Evolutionary conservation across 2,797 vertebrate species (phyloP).

Genomic region (Anas flavirostris): DNA sequence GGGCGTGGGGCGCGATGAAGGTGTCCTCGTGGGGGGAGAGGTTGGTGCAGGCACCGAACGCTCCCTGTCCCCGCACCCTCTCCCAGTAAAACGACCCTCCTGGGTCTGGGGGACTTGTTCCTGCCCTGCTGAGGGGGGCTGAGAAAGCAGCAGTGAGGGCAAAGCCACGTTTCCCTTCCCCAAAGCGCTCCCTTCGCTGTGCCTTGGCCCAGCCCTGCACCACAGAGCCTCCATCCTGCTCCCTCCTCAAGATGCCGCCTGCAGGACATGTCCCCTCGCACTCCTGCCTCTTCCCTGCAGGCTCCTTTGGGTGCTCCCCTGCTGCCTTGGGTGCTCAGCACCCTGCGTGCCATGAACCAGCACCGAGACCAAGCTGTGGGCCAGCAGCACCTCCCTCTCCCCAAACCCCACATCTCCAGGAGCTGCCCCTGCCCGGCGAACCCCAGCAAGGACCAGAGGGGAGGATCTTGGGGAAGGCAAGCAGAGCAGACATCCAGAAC

Average conservation of each 20-base stretch:
- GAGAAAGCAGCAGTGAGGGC: not conserved
- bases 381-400: not conserved
- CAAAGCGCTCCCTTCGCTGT: not conserved
- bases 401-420: not conserved
- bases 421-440: not conserved
- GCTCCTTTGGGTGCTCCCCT: not conserved
- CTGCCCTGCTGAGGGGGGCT: not conserved
- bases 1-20: accelerated
- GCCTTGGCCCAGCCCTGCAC: not conserved
- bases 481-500: not conserved
- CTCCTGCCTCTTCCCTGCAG: not conserved
- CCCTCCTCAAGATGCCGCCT: not conserved
- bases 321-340: not conserved
- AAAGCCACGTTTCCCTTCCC: not conserved
- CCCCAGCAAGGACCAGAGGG: not conserved
- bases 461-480: constrained; percentile 9
- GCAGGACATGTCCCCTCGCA: not conserved
- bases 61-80: not conserved
- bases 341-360: accelerated
- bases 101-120: accelerated
- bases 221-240: not conserved
- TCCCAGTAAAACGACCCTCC: not conserved
- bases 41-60: accelerated
- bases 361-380: accelerated
- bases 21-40: accelerated